Conservation (phyloP, 2,888 invertebrate genomes). For the Rhamnusium bicolor region DNA sequence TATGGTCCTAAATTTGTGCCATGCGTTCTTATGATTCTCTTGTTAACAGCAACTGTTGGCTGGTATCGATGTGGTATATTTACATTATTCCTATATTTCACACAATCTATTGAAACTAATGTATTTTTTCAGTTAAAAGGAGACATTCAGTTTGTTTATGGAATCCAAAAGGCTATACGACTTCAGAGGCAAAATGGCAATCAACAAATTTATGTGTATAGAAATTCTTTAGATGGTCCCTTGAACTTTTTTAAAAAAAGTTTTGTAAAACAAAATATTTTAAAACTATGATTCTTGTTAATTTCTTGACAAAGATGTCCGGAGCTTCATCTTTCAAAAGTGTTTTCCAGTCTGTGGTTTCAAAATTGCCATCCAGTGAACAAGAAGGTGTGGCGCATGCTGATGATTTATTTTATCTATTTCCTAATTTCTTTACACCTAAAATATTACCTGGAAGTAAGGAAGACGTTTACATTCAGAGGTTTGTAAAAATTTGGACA, state of each 20-base stretch:
- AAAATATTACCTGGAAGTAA: slow-evolving; percentile 50
- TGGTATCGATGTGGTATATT: too few species aligned
- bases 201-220: slow-evolving; percentile 61
- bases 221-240: slow-evolving; percentile 59
- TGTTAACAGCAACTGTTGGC: too few species aligned
- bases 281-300: slow-evolving; percentile 55
- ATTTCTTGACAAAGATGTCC: slow-evolving; percentile 54
- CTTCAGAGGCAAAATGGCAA: slow-evolving; percentile 50
- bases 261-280: slow-evolving; percentile 56
- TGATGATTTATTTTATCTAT: slow-evolving; percentile 64
- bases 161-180: slow-evolving; percentile 56
- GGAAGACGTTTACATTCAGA: slow-evolving; percentile 60
- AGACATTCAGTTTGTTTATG: slow-evolving; percentile 63
- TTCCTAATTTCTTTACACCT: slow-evolving; percentile 55
- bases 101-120: not conserved
- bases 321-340: slow-evolving; percentile 49
- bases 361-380: slow-evolving; percentile 47
- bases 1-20: too few species aligned
- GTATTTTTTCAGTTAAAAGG: slow-evolving; percentile 63
- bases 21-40: too few species aligned
- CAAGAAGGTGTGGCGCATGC: slow-evolving; percentile 62
- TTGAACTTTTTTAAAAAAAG: slow-evolving; percentile 60
- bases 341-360: slow-evolving; percentile 45
- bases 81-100: too few species aligned
- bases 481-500: slow-evolving; percentile 65